Evolutionary conservation across 2,797 vertebrate species (phyloP).

Genomic region (Phoebastria nigripes): DNA sequence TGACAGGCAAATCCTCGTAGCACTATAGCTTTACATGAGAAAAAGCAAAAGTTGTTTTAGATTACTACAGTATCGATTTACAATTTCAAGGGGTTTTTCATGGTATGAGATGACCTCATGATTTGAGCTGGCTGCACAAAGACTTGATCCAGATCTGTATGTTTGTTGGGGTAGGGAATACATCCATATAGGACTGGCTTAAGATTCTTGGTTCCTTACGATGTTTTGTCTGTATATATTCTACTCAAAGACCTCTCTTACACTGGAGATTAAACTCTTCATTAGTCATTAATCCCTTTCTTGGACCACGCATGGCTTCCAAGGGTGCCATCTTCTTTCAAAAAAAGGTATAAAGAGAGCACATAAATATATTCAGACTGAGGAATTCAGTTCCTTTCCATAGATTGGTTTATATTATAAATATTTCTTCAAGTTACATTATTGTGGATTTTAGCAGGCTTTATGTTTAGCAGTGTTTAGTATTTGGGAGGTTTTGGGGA

Average conservation of each 20-base stretch:
- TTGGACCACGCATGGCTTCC: background rate
- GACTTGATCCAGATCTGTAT: background rate
- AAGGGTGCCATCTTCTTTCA: background rate
- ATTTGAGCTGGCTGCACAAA: background rate
- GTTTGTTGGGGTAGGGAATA: background rate
- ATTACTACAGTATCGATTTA: background rate
- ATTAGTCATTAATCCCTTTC: background rate
- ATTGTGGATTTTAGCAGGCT: background rate
- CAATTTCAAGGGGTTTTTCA: background rate
- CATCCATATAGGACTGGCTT: background rate
- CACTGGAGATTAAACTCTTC: background rate
- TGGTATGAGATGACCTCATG: background rate
- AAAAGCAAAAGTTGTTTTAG: background rate
- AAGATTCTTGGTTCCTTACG: background rate
- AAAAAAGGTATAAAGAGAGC: background rate
- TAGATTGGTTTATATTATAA: background rate
- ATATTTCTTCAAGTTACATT: background rate
- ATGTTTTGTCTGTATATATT: background rate
- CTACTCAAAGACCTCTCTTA: background rate
- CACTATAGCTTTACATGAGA: background rate
- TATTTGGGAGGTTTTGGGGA: background rate
- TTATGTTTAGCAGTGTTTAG: background rate
- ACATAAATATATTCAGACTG: background rate
- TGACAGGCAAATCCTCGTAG: background rate
- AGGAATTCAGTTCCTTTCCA: background rate